Base-by-base conservation (phyloP, 2,113 vertebrate species). In the mouse (Mus musculus) region DNA sequence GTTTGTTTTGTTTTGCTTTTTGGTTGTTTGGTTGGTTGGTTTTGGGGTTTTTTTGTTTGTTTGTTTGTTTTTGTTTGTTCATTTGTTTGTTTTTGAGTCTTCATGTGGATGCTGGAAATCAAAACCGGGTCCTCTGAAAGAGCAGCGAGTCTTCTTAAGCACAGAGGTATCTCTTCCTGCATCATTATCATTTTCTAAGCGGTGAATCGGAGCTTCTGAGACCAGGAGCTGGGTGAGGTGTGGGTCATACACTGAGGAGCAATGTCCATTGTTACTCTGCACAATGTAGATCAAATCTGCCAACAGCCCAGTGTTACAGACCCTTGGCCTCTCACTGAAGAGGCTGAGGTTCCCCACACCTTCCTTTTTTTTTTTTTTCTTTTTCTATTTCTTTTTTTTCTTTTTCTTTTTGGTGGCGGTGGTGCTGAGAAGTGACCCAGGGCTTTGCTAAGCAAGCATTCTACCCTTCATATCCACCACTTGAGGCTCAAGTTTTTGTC, bases 181-280 rank as follows among this genome's bases (percentile, higher is more conserved):
- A 5, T 22, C 81, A 42, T 42, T 63, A 28, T 56, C 24, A 14
- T 84, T 39, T 65, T 46, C 39, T 42, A 42, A 46, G 59, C 46
- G 26, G 14, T 11, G 24, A 19, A 26, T 61, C 59, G 22, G 14
- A 7, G n/a, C 13, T 97, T 97, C 76, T 96, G 97, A 30, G 26
- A 65, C 24, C 65, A 39, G 1, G 24, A 96, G 84, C 94, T 92
- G 94, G 95, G 97, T 96, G 96, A 81, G 89, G 59, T 96, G 98
- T 97, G 98, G 98, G 98, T 98, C 97, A 98, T 96, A 98, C 97
- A 97, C 97, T 88, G 59, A 97, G 91, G 63, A 95, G 96, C 93
- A 98, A 94, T 95, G 52, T 90, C 94, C 86, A 19, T 96, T 36
- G 67, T 69, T 14, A 69, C 97, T 97, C 94, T 98, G 88, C 84